A percentile compares a stretch with the other conserved stretches of the same genome.
Evolutionary conservation across 2,888 invertebrate species (phyloP).

Genomic region (Cybosia mesomella): DNA sequence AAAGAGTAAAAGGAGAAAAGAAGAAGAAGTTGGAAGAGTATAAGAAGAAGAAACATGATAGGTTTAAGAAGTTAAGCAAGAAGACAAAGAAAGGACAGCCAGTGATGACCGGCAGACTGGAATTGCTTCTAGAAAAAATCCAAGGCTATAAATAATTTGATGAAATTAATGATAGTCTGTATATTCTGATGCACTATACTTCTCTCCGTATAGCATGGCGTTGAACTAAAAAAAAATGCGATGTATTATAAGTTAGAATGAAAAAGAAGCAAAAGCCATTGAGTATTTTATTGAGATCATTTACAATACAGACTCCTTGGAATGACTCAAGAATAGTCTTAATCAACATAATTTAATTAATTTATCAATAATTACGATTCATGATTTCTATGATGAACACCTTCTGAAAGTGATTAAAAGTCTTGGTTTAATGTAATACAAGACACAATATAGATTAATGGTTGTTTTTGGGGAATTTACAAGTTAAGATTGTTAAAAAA

Average conservation of each 20-base stretch:
- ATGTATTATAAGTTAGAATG: background rate
- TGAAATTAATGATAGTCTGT: background rate
- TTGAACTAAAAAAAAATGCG: too few relatives aligned
- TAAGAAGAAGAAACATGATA: conserved; percentile 90
- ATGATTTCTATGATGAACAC: background rate
- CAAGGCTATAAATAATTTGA: conserved; percentile 71
- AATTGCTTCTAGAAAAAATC: conserved; percentile 92
- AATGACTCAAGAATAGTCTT: background rate
- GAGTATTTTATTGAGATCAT: background rate
- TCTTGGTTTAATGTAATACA: too few relatives aligned
- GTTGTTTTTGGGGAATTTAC: too few relatives aligned
- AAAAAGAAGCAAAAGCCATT: background rate
- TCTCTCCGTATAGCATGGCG: too few relatives aligned
- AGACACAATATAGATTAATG: too few relatives aligned
- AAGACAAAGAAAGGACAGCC: conserved; percentile 95
- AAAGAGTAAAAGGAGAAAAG: conserved; percentile 85
- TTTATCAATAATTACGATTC: background rate
- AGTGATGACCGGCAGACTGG: conserved; percentile 93
- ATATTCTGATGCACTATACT: too few relatives aligned
- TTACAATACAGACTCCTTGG: background rate
- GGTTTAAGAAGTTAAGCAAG: conserved; percentile 90
- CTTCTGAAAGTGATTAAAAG: too few relatives aligned
- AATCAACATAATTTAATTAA: background rate
- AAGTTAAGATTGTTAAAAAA: too few relatives aligned
- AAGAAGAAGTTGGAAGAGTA: conserved; percentile 89